Conservation (phyloP, 2,888 invertebrate genomes). For the Archaeoteleia sp. region DNA sequence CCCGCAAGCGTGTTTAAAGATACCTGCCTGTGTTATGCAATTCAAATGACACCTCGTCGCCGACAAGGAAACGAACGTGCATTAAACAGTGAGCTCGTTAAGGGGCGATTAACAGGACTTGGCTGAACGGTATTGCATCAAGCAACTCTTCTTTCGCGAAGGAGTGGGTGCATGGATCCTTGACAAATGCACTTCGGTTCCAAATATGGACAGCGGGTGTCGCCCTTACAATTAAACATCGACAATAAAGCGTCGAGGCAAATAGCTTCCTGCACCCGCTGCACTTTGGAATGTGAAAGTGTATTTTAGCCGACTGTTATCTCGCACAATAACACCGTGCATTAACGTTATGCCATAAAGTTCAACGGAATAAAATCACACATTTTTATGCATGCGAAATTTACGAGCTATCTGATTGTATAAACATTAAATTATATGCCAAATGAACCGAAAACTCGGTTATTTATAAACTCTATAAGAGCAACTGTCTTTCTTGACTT, state of each 20-base stretch:
- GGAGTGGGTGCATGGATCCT: constrained; percentile 54
- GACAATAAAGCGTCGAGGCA: constrained; percentile 62
- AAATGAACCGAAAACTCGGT: constrained; percentile 15
- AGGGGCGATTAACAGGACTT: constrained; percentile 45
- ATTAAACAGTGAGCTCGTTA: constrained; percentile 28
- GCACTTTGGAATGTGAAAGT: constrained; percentile 63
- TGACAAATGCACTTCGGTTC: constrained; percentile 61
- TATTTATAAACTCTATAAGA: no score
- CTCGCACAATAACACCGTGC: constrained; percentile 36
- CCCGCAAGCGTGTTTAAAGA: constrained; percentile 11
- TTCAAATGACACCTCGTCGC: constrained; percentile 40
- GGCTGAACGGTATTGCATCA: constrained; percentile 22
- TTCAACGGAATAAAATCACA: constrained; percentile 33
- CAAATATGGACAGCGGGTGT: constrained; percentile 60
- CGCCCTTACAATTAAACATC: constrained; percentile 64
- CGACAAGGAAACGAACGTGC: constrained; percentile 23
- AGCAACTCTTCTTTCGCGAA: constrained; percentile 40
- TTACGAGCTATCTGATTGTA: constrained; percentile 32
- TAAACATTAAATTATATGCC: constrained; percentile 10
- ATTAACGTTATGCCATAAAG: constrained; percentile 29
- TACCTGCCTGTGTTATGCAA: constrained; percentile 29
- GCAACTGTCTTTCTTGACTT: no score
- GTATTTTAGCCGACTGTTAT: constrained; percentile 56
- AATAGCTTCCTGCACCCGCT: constrained; percentile 64
- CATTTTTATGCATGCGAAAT: constrained; percentile 31